phyloP scores from a whole-genome alignment of 2,888 invertebrate genomes.

The Spodoptera picta region DNA sequence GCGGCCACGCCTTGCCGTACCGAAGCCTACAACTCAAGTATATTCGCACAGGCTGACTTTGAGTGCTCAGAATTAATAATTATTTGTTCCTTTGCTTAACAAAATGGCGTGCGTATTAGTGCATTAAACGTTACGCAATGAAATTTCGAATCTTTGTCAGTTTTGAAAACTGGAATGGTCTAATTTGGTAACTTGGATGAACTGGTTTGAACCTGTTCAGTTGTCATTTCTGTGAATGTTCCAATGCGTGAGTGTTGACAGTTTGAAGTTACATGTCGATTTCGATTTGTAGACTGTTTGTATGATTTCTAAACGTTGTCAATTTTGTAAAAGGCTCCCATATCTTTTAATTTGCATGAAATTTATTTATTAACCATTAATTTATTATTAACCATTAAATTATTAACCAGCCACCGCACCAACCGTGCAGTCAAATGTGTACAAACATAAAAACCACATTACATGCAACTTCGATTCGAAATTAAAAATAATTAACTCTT shows the following conservation, averaged over 20 bases:
- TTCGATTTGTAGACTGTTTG: no score
- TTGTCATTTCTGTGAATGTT: slow-evolving; percentile 15
- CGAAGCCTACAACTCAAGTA: slow-evolving; percentile 71
- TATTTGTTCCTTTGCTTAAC: slow-evolving; percentile 55
- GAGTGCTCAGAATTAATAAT: slow-evolving; percentile 66
- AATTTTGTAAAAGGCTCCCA: no score
- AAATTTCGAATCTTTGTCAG: slow-evolving; percentile 44
- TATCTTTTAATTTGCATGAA: no score
- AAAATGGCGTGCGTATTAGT: slow-evolving; percentile 56
- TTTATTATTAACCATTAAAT: no score
- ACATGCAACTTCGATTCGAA: no score
- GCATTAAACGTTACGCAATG: slow-evolving; percentile 58
- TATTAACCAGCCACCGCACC: no score
- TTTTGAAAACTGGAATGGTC: slow-evolving; percentile 34
- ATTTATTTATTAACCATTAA: no score
- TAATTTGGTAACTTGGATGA: slow-evolving; percentile 28
- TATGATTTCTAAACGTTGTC: no score
- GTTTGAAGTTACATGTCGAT: slow-evolving; percentile 5
- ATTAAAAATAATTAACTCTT: no score
- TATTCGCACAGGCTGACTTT: slow-evolving; percentile 62
- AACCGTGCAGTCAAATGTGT: no score
- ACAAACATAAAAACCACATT: no score
- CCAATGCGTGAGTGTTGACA: slow-evolving; percentile 21
- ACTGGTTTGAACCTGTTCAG: slow-evolving; percentile 29
- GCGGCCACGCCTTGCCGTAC: slow-evolving; percentile 81